Conservation (phyloP, 1,140 invertebrate genomes). For the Papilio helenus region DNA sequence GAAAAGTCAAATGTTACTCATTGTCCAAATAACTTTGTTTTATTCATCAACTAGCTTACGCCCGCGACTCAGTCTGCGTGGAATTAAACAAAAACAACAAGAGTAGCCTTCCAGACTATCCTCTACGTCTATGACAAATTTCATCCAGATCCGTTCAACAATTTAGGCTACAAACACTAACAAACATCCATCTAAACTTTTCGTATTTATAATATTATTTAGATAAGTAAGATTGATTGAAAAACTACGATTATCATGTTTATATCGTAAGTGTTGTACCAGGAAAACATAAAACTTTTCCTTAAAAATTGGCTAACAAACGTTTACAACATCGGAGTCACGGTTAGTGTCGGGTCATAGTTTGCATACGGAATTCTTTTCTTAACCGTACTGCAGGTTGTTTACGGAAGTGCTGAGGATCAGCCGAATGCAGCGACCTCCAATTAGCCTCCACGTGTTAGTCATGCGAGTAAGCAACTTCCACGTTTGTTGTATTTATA, state of each 20-base stretch:
- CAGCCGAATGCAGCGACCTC: conserved; percentile 29
- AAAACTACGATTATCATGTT: not conserved
- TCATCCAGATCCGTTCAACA: too few species aligned
- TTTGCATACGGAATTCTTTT: conserved; percentile 29
- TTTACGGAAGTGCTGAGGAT: conserved; percentile 31
- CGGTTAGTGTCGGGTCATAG: conserved; percentile 1
- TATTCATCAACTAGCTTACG: too few species aligned
- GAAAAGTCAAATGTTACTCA: not conserved
- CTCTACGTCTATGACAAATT: too few species aligned
- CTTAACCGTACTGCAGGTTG: conserved; percentile 1
- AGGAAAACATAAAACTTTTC: not conserved
- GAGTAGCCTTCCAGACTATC: too few species aligned
- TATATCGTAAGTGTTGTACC: not conserved
- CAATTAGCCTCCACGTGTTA: conserved; percentile 26
- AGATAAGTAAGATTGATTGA: too few species aligned
- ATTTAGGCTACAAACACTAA: too few species aligned
- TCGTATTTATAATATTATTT: too few species aligned
- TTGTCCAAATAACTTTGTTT: not conserved
- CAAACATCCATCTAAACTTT: too few species aligned
- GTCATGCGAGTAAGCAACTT: conserved; percentile 25
- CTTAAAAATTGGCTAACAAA: not conserved
- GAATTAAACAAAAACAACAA: too few species aligned
- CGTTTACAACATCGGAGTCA: conserved; percentile 5
- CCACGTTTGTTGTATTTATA: not conserved
- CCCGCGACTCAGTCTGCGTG: too few species aligned